A percentile compares a stretch with the other conserved stretches of the same genome.
These are phyloP conservation scores for Ashinkailepas kermadecensis DNA, from an alignment of 2,888 invertebrate species.

Conservation along the genomic window DNA sequence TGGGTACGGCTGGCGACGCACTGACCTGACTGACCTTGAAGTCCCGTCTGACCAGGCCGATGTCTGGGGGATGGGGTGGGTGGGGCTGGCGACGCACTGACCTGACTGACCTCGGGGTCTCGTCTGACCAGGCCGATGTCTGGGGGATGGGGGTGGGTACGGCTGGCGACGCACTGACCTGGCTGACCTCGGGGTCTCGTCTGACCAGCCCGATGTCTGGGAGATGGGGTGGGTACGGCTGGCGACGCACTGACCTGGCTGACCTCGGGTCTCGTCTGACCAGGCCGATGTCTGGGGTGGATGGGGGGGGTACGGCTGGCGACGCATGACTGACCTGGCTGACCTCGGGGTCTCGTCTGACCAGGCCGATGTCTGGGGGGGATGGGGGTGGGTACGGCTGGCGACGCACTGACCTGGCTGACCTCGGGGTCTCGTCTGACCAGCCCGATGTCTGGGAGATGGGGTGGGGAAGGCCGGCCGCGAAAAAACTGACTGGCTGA, in stretches of 20 bases:
- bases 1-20: not conserved
- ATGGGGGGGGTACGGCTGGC: too few relatives aligned
- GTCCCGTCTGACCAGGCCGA: constrained; percentile 32
- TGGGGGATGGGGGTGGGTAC: too few relatives aligned
- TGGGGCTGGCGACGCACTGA: not conserved
- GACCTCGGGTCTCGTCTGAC: constrained; percentile 31
- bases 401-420: constrained; percentile 25
- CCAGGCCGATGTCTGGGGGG: constrained; percentile 31
- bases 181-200: constrained; percentile 29
- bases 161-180: constrained; percentile 24
- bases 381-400: too few relatives aligned
- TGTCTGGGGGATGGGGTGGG: too few relatives aligned
- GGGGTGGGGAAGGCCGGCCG: not conserved
- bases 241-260: constrained; percentile 25
- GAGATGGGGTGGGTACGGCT: too few relatives aligned
- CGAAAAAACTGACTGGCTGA: constrained; percentile 26
- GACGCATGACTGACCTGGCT: constrained; percentile 26
- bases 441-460: too few relatives aligned
- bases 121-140: constrained; percentile 30
- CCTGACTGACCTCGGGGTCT: constrained; percentile 31
- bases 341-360: constrained; percentile 28
- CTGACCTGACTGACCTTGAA: constrained; percentile 29
- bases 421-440: constrained; percentile 28
- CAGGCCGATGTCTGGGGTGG: constrained; percentile 27
- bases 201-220: too few relatives aligned